phyloP scores from a whole-genome alignment of 2,113 vertebrate species.

The Merops nubicus region DNA sequence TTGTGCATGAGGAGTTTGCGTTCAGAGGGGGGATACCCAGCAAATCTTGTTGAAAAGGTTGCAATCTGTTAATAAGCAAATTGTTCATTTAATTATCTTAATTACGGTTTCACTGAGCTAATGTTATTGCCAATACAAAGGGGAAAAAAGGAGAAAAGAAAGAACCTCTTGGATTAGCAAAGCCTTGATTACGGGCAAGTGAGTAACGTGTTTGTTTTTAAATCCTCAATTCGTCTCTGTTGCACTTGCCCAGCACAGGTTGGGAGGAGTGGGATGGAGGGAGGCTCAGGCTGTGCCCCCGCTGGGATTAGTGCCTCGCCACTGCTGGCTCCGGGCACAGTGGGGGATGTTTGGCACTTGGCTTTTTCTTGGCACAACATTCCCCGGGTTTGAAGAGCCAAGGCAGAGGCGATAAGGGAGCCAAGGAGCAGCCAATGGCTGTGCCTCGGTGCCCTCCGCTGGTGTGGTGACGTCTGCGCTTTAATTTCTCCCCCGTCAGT shows the following conservation, averaged over 20 bases:
- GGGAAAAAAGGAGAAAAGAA: background rate
- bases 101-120: background rate
- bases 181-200: rapidly evolving
- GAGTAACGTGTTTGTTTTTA: rapidly evolving
- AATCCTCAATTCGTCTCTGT: background rate
- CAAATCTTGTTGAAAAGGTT: background rate
- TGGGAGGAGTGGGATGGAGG: background rate
- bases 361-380: rapidly evolving
- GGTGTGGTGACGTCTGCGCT: background rate
- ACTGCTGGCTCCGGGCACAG: background rate
- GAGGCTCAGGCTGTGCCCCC: background rate
- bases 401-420: background rate
- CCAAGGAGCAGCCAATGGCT: background rate
- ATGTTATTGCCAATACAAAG: background rate
- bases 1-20: rapidly evolving
- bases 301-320: background rate
- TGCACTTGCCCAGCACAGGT: too few species aligned
- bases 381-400: background rate
- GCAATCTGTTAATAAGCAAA: constrained; percentile 28
- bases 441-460: background rate
- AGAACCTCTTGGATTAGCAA: background rate
- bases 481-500: background rate
- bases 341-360: background rate
- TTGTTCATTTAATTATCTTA: constrained; percentile 21
- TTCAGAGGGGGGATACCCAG: background rate